Evolutionary conservation across 30 jellyfish, hydroid and myxozoan genomes (phyloP).

Genomic region (Pseudorhiza aurosa): DNA sequence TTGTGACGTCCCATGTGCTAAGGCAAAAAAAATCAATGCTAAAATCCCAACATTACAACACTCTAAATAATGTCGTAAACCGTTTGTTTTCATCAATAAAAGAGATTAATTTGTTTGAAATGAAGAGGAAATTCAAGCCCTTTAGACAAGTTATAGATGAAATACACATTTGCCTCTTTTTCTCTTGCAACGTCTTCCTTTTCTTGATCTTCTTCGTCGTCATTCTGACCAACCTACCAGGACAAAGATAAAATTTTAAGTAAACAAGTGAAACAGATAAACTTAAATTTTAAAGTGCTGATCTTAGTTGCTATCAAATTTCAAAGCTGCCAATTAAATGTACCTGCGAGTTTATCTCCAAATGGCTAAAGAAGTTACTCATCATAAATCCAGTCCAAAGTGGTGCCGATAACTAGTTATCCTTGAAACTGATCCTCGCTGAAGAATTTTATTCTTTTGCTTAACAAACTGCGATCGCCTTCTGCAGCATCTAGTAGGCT

Average conservation of each 20-base stretch:
- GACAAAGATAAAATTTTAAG: background rate
- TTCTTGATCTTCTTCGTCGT: slow-evolving; percentile 63
- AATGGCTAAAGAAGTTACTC: slow-evolving; percentile 83
- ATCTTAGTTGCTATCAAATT: background rate
- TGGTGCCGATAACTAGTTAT: background rate
- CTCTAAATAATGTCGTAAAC: too few relatives aligned
- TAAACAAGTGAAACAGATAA: background rate
- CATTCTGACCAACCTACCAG: slow-evolving; percentile 48
- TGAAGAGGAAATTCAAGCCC: too few relatives aligned
- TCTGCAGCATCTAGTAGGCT: too few relatives aligned
- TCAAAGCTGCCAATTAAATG: background rate
- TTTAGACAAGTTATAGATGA: background rate
- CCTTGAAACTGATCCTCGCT: too few relatives aligned
- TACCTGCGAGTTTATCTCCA: slow-evolving; percentile 85
- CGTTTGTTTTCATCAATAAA: too few relatives aligned
- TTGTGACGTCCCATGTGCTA: too few relatives aligned
- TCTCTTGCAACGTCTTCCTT: slow-evolving; percentile 77
- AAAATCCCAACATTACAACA: too few relatives aligned
- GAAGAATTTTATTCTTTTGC: too few relatives aligned
- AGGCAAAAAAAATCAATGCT: too few relatives aligned
- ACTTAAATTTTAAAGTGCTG: background rate
- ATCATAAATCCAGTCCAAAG: background rate
- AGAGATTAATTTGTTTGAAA: background rate
- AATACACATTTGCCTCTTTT: slow-evolving; percentile 49
- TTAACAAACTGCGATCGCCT: too few relatives aligned